phyloP scores from a whole-genome alignment of 2,113 vertebrate species.

The Rhipidura dahli region DNA sequence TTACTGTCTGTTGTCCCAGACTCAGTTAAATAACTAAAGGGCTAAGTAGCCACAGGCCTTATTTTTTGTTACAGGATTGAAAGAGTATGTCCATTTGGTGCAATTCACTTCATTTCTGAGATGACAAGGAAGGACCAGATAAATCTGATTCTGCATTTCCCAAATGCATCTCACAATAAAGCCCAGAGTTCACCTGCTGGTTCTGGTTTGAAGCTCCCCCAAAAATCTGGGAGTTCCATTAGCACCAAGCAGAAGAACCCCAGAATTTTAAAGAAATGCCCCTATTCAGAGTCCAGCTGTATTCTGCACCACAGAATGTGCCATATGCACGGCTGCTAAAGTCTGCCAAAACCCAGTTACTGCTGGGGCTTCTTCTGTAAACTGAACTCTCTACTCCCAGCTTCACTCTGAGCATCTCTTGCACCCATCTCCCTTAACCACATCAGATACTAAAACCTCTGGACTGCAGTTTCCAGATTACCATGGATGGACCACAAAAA shows the following conservation, averaged over 20 bases:
- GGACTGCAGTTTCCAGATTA: background rate
- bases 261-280: background rate
- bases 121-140: background rate
- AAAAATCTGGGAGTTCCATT: background rate
- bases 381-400: background rate
- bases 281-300: background rate
- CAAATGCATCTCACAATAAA: background rate
- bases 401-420: background rate
- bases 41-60: background rate
- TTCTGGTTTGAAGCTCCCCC: background rate
- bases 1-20: background rate
- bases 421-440: background rate
- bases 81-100: background rate
- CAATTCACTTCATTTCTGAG: background rate
- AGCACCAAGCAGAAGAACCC: background rate
- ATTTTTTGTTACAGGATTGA: background rate
- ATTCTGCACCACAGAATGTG: background rate
- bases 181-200: background rate
- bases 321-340: background rate
- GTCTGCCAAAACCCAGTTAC: background rate
- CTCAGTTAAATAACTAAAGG: background rate
- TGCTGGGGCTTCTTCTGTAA: fast-evolving
- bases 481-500: background rate
- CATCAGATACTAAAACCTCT: background rate
- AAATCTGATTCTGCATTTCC: background rate